Evolutionary conservation across 2,113 vertebrate genomes (phyloP), one percentile per base, ranked within the genome.

Genomic region (Engraulis encrasicolus): DNA sequence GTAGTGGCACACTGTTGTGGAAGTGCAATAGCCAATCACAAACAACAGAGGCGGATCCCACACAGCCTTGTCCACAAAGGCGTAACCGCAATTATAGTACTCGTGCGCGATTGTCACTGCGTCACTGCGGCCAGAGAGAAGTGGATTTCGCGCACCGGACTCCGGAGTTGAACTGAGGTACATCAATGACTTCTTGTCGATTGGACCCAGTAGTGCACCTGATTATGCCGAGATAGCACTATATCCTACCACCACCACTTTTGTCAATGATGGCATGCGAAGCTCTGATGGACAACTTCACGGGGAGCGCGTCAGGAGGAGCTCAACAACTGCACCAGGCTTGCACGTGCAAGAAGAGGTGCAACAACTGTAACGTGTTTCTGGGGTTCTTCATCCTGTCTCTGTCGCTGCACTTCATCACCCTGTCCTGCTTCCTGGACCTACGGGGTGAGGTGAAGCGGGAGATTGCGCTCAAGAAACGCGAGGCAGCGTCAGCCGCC

Each of bases 381-480:
- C 93, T 96, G 91, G 95, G 95, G 83, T 96, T 98, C 91, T 96
- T 98, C 91, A 93, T 96, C 84, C 93, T 97, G 90, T 97, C 97
- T 52, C 94, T 98, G 85, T 96, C 93, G 50, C 94, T 97, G 83
- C 97, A 97, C 93, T 93, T 96, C 87, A 92, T 97, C 91, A 98
- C 96, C 23, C 93, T 97, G 31, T 92, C 96, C 92, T 97, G 96
- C 89, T 97, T 97, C 83, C 88, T 97, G 92, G 96, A 98, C 81
- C 93, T 98, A 81, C 95, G 96, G 78, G 96, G 95, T 45, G 96
- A 98, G 84, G 93, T 97, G 80, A 95, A 95, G 91, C 92, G 96
- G 91, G 96, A 96, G 89, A 94, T 95, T 74, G 91, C 88, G 79
- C 93, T 89, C 85, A 93, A 93, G 90, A 94, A 92, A 87, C 87